Base-by-base conservation (phyloP, 2,888 invertebrate species). In the Epinotia demarniana region DNA sequence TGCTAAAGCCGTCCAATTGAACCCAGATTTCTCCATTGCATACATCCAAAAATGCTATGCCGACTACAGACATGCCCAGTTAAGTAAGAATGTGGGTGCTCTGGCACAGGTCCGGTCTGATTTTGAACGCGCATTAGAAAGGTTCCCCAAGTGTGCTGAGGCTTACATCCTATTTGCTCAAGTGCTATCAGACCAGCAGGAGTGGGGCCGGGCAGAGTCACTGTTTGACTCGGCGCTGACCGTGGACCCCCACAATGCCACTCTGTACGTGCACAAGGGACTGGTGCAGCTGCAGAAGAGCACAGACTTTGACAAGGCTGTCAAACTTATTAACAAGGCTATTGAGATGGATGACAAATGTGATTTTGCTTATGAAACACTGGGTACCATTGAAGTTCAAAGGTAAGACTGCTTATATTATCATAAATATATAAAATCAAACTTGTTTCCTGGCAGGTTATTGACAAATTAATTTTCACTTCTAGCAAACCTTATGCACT, bases 331-430 rank as follows among this genome's bases (percentile, higher is more conserved):
- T 84, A 96, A 96, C 78, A 95, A 96, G 88, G 98, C 98, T 1
- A 96, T 99, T 80, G 96, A 97, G 86, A 95, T 98, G 83, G 99
- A 99, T 92, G 96, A 97, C 69, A 97, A 97, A 89, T 99, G 98
- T 94, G 98, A 98, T 91, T 97, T 98, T 94, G 99, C 98, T 11
- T 99, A 98, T 89, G 99, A 99, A 94, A 98, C 99, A 62, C 94
- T 99, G 78, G 99, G 98, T 81, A 98, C 98, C 39, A 97, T 99
- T 79, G 98, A 99, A 95, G 98, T 99, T 79, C 99, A 99, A 93
- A 95, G 97, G 98, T 96, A 94, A 93, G 91, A 60, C n/a, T 58
- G 12, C 16, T 9, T n/a, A 16, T 27, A 53, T 8, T 53, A 19
- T 53, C 53, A 53, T 53, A 53, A 6, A 53, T 6, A 53, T 8